Percentiles rank a stretch among this genome's conserved stretches.
These are phyloP conservation scores for Lasioglossum vierecki DNA, from an alignment of 2,888 invertebrate genomes.

Conservation along the genomic window DNA sequence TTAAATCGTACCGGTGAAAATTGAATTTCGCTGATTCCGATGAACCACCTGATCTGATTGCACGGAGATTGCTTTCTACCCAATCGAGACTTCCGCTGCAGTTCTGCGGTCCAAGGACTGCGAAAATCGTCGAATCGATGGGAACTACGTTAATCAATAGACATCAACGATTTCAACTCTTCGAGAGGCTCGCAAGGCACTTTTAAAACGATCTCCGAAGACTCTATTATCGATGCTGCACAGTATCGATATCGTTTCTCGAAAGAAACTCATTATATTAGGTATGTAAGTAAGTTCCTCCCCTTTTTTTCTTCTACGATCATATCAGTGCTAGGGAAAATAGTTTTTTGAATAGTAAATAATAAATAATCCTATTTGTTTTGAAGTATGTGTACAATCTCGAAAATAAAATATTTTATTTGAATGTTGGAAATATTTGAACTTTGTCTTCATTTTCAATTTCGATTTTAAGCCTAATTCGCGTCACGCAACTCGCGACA, in stretches of 20 bases:
- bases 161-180: neutral
- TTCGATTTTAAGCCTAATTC: too few relatives aligned
- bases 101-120: neutral
- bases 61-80: conserved; percentile 37
- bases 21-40: conserved; percentile 35
- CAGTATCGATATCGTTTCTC: neutral
- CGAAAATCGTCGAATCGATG: neutral
- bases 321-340: too few relatives aligned
- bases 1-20: conserved; percentile 29
- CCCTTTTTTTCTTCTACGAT: too few relatives aligned
- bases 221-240: neutral
- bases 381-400: too few relatives aligned
- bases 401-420: too few relatives aligned
- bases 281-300: too few relatives aligned
- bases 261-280: too few relatives aligned
- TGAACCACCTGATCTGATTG: conserved; percentile 45
- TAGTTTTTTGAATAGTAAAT: too few relatives aligned
- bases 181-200: neutral
- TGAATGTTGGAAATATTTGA: too few relatives aligned
- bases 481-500: too few relatives aligned
- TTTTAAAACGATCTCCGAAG: neutral
- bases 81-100: conserved; percentile 14
- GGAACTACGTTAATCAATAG: neutral
- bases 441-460: too few relatives aligned
- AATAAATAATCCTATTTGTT: too few relatives aligned